Base-by-base conservation (phyloP, 2,797 vertebrate species). In the Mus caroli region DNA sequence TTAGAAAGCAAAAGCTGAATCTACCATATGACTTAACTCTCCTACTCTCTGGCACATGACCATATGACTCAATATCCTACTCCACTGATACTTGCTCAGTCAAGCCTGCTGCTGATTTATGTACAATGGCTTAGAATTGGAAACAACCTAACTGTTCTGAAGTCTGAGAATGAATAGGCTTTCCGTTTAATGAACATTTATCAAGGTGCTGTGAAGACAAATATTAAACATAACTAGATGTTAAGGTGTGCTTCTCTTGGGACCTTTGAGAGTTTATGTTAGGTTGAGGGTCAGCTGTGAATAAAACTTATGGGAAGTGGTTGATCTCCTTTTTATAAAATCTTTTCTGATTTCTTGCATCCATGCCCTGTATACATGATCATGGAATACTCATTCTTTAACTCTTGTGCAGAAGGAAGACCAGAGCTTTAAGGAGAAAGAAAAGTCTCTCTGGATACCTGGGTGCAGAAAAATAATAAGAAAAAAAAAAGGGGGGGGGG, bases 391-490 rank as follows among this genome's bases (percentile, higher is more conserved):
- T 43, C 2, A 58, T 76, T 34, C 31, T 67, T 4, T 75, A 77
- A 85, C 12, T 86, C 8, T 11, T 22, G 2, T n/a, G 20, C 34
- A 85, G 26, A 54, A 5, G 9, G 46, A 19, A 90, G 17, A 43
- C 1, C 14, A 50, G 24, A 96, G 91, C 7, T 67, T 88, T 3
- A 3, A 60, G n/a, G 22, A 92, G 43, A 77, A 6, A 17, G 31
- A 20, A 3, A 50, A 31, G 67, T 22, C 17, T 58, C 43, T 78
- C 20, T 9, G 56, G 37, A 26, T 78, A 71, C 14, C 71, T 8
- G 82, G 12, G 75, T 95, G 20, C 13, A 93, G 79, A 79, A 94
- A 88, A 71, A 6, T 34, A 46, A 90, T 52, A 77, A 78, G 26
- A 93, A 90, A 71, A 56, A 80, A 76, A 37, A 19, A 28, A 0